Evolutionary conservation across 2,888 invertebrate genomes (phyloP), one percentile per base, ranked within the genome.

Genomic region (Drosophila macrospina): DNA sequence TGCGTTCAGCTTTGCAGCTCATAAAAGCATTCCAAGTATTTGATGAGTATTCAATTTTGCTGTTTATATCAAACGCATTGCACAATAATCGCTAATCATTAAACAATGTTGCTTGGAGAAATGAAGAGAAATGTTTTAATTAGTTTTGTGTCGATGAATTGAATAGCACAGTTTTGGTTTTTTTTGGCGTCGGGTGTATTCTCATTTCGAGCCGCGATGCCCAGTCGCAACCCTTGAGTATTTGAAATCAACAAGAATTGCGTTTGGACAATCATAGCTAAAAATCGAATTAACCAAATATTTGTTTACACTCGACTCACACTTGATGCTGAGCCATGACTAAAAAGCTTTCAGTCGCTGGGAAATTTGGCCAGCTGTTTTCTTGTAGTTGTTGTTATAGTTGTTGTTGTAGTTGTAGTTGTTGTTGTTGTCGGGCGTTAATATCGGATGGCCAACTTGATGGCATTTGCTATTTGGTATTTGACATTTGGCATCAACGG

Each of bases 241-340:
- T 90, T 86, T 86, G 62, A 89, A 89, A 81, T 88, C 80, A 87
- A 92, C 92, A 92, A 92, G 92, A 92, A 92, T 92, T 92, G 92
- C 92, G 92, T 92, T 92, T 92, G 92, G 92, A 92, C 92, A 92
- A 92, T 92, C 92, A 92, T 91, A 92, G 92, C 92, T 92, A 92
- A 92, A 92, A 92, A 92, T 91, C 89, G 92, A 91, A 90, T 86
- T 84, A 75, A 86, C 86, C 85, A 88, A 86, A 74, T 70, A 75
- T 66, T 56, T 69, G 57, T 56, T 37, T 52, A 54, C 24, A 11
- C 34, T 50, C 54, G n/a, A 30, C 28, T 41, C 16, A 24, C 15
- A 26, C 28, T 10, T 26, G 36, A n/a, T 50, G 20, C 41, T 15
- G 32, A 32, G 52, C 28, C 30, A 32, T 26, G 36, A 20, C 30